Evolutionary conservation across 2,113 vertebrate species (phyloP).

Genomic region (Lethenteron reissneri): DNA sequence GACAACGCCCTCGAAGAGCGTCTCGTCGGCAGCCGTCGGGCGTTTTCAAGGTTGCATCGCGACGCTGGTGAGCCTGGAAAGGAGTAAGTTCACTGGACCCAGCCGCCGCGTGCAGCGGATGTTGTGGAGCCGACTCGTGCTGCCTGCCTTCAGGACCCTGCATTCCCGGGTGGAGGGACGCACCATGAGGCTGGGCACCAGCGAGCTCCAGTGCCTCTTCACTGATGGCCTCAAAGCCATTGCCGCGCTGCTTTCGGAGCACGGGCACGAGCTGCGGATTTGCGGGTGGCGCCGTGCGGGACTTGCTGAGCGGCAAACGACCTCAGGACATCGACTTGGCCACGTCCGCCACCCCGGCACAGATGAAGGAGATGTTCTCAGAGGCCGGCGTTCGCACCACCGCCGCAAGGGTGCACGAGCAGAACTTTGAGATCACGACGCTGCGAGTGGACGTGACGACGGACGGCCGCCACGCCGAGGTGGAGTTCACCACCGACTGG

Average conservation of each 20-base stretch:
- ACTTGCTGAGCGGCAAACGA: slow-evolving; percentile 48
- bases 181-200: too few relatives aligned
- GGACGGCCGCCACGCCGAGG: slow-evolving; percentile 68
- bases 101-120: too few relatives aligned
- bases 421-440: slow-evolving; percentile 90
- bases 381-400: slow-evolving; percentile 53
- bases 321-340: slow-evolving; percentile 84
- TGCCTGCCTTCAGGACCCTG: too few relatives aligned
- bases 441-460: slow-evolving; percentile 60
- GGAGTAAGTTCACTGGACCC: too few relatives aligned
- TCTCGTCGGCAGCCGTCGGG: too few relatives aligned
- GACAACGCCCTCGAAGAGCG: too few relatives aligned
- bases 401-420: slow-evolving; percentile 59
- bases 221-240: too few relatives aligned
- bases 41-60: too few relatives aligned
- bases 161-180: too few relatives aligned
- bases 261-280: slow-evolving; percentile 59
- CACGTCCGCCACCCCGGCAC: slow-evolving; percentile 60
- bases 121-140: too few relatives aligned
- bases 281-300: slow-evolving; percentile 75
- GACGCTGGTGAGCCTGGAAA: too few relatives aligned
- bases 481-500: slow-evolving; percentile 86
- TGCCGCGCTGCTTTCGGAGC: slow-evolving; percentile 38
- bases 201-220: too few relatives aligned
- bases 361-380: slow-evolving; percentile 77